These are phyloP conservation scores for Pegea sp. DNA, from an alignment of 23 tunicate genomes.

Conservation along the genomic window DNA sequence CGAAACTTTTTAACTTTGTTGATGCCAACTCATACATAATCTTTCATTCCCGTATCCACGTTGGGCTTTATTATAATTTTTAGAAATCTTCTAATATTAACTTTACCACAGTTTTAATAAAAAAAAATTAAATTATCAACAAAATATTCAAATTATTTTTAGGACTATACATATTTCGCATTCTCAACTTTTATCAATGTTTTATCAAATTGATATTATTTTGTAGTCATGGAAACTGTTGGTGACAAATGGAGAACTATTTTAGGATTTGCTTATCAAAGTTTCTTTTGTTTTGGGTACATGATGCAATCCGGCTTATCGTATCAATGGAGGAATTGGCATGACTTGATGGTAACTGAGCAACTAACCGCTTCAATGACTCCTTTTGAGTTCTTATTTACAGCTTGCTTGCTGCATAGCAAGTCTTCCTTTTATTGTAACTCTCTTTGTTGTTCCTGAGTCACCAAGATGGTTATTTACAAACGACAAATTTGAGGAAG, in stretches of 20 bases:
- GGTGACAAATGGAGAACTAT: slow-evolving; percentile 17
- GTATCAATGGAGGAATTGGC: slow-evolving; percentile 28
- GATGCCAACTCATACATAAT: no score
- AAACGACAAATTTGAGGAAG: slow-evolving; percentile 4
- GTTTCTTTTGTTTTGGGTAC: slow-evolving; percentile 14
- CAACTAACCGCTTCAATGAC: no score
- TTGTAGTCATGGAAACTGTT: slow-evolving; percentile 16
- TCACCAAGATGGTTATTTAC: slow-evolving; percentile 24
- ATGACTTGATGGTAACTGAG: slow-evolving; percentile 18
- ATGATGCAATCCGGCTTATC: slow-evolving; percentile 17
- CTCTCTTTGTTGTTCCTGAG: slow-evolving; percentile 7
- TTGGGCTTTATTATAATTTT: no score
- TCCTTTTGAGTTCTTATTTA: background rate
- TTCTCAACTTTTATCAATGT: background rate
- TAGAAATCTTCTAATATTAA: no score
- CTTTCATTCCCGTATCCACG: no score
- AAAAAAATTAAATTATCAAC: no score
- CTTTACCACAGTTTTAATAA: no score
- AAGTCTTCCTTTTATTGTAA: slow-evolving; percentile 3
- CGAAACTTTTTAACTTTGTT: no score
- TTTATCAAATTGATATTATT: no score
- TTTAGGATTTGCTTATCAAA: slow-evolving; percentile 9
- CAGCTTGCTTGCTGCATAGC: slow-evolving; percentile 3
- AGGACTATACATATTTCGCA: no score
- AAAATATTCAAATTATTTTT: no score